phyloP scores from a whole-genome alignment of 2,113 vertebrate species.

The Daboia siamensis region DNA sequence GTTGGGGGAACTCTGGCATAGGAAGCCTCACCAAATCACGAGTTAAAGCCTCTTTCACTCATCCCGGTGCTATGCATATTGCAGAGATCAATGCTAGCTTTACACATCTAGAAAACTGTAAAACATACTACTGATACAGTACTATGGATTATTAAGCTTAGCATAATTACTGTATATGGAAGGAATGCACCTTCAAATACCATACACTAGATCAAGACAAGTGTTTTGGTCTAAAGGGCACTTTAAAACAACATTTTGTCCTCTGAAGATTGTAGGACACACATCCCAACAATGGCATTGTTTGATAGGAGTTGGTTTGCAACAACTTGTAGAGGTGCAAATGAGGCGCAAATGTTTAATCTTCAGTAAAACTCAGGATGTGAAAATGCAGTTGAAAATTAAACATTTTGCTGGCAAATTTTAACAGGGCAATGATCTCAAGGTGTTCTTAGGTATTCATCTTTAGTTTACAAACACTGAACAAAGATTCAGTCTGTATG shows the following conservation, averaged over 20 bases:
- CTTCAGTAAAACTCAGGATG: neutral
- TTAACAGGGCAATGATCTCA: neutral
- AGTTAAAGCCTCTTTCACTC: neutral
- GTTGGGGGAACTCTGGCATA: neutral
- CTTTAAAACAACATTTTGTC: neutral
- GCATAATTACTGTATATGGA: neutral
- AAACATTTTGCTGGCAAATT: neutral
- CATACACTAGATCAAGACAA: neutral
- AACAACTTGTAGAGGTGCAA: neutral
- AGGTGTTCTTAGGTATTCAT: neutral
- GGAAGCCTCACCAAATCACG: neutral
- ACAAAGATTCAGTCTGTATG: neutral
- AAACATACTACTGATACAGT: neutral
- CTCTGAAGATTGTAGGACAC: neutral
- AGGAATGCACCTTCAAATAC: neutral
- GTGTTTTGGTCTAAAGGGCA: neutral
- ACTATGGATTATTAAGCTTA: neutral
- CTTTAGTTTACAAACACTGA: neutral
- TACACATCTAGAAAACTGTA: neutral
- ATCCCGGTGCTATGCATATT: neutral
- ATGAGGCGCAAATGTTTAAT: neutral
- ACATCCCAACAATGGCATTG: neutral
- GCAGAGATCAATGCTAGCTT: neutral
- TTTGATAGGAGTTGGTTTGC: neutral
- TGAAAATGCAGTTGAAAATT: neutral